A percentile compares a stretch with the other conserved stretches of the same genome.
phyloP scores from a whole-genome alignment of 2,888 invertebrate genomes.

The Idaea straminata region DNA sequence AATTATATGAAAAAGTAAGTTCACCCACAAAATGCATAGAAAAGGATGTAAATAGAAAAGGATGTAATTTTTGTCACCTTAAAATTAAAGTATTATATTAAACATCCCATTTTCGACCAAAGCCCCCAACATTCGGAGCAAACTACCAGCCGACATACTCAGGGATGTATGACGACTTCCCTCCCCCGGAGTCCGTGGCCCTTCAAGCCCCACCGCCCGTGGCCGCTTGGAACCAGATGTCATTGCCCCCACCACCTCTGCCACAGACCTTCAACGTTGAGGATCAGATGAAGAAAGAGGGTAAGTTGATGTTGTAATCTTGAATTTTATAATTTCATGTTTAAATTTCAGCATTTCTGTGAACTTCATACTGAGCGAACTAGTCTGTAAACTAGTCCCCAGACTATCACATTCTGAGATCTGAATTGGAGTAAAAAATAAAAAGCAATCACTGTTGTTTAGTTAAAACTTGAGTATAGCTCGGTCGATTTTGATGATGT shows the following conservation, averaged over 20 bases:
- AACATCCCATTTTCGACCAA: constrained; percentile 22
- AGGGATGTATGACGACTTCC: constrained; percentile 68
- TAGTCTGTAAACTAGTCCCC: no score
- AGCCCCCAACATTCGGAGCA: constrained; percentile 34
- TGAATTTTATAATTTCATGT: neutral
- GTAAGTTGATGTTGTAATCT: constrained; percentile 38
- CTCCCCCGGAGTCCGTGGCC: constrained; percentile 37
- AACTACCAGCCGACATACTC: constrained; percentile 59
- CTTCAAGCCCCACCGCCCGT: constrained; percentile 50
- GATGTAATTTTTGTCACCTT: no score
- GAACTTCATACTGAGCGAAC: no score
- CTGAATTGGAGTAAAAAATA: no score
- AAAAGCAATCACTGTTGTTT: no score
- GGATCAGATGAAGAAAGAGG: constrained; percentile 77
- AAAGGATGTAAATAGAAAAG: no score
- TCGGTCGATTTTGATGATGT: no score
- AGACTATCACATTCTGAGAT: no score
- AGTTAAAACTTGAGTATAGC: no score
- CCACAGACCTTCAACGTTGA: constrained; percentile 56
- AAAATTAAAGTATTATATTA: neutral
- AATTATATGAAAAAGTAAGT: no score
- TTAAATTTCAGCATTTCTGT: neutral
- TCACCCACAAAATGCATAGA: no score
- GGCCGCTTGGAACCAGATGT: constrained; percentile 67
- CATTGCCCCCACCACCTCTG: constrained; percentile 55